Evolutionary conservation across 2,888 invertebrate species (phyloP).

Genomic region (Mellilla xanthometata): DNA sequence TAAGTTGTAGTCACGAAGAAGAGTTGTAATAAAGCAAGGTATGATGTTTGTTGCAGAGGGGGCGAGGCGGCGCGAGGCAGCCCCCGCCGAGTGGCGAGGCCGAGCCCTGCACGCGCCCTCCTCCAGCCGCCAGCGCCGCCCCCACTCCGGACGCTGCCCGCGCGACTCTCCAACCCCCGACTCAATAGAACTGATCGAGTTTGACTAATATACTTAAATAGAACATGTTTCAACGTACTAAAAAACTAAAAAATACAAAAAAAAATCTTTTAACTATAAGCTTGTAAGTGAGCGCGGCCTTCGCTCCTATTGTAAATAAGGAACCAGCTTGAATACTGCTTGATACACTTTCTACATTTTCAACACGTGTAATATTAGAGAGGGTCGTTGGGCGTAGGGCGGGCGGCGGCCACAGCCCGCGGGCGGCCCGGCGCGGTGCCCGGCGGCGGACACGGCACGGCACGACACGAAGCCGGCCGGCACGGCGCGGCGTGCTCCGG

Average conservation of each 20-base stretch:
- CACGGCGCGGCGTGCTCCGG: no score
- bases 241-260: constrained; percentile 43
- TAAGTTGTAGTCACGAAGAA: no score
- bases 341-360: constrained; percentile 70
- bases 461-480: no score
- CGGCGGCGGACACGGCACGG: not conserved
- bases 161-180: constrained; percentile 38
- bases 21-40: no score
- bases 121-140: constrained; percentile 58
- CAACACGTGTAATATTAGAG: constrained; percentile 62
- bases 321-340: constrained; percentile 66
- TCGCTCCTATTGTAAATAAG: constrained; percentile 64
- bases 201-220: constrained; percentile 33
- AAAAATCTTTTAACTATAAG: constrained; percentile 57
- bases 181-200: constrained; percentile 42
- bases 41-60: constrained; percentile 58
- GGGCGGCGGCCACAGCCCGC: not conserved
- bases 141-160: constrained; percentile 45
- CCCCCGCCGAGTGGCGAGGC: constrained; percentile 68
- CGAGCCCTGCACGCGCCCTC: constrained; percentile 65
- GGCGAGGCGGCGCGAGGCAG: constrained; percentile 57
- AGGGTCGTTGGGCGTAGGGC: constrained; percentile 41
- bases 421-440: not conserved
- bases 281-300: constrained; percentile 58
- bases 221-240: constrained; percentile 33